Evolutionary conservation across 2,888 invertebrate genomes (phyloP), one percentile per base, ranked within the genome.

Genomic region (Pelosia muscerda): DNA sequence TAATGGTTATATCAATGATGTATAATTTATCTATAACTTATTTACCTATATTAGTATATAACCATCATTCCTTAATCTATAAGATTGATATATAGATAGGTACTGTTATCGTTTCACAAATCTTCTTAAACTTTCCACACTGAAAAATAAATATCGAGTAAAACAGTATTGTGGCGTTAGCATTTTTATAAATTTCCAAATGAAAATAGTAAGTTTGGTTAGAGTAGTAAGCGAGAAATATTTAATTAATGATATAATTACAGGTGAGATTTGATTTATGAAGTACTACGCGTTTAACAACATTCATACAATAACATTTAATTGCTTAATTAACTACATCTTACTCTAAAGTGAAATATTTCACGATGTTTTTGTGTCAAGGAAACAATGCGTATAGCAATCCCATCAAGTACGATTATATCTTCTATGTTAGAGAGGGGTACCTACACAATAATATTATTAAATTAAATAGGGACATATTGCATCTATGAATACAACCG

Each of bases 401-500:
- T 82, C 69, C 75, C 72, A 76, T 78, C 76, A 76, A 78, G 77
- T 73, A 75, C 74, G 69, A 77, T 75, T 82, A 75, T 84, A 53
- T 3, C 76, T 78, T 77, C 79, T 76, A 76, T 77, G 69, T 77
- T 78, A 68, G 77, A 71, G 76, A 23, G 54, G 86, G 84, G 82
- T 69, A 75, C n/a, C n/a, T n/a, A n/a, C 77, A 86, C 84, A 83
- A 86, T 83, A 71, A 69, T 74, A 66, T 60, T 22, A 63, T 83
- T 82, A 69, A 76, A 87, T 86, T 84, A 84, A 80, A 73, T 74
- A 83, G 84, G 84, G 74, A 65, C 68, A 72, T 69, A 77, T 72
- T 73, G 69, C 60, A 66, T 77, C 72, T 75, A 83, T 76, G 82
- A 83, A 84, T 84, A 79, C 82, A 86, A 77, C 78, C 77, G 83